phyloP scores from a whole-genome alignment of 2,888 invertebrate genomes.

The Steinernema hermaphroditum region DNA sequence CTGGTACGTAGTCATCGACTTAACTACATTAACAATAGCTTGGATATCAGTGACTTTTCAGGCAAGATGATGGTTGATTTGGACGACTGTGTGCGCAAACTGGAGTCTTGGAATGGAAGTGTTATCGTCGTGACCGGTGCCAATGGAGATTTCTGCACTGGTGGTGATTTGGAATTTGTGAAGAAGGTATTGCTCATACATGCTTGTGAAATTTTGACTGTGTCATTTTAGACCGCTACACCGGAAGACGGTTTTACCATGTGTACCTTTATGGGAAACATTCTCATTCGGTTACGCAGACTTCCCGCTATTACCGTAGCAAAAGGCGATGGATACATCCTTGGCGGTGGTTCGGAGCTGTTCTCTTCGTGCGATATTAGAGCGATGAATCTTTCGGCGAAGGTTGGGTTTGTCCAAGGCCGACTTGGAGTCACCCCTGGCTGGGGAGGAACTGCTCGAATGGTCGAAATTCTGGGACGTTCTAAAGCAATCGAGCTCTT shows the following conservation, averaged over 20 bases:
- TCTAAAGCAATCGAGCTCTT: conserved; percentile 32
- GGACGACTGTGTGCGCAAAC: conserved; percentile 67
- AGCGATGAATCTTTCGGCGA: conserved; percentile 66
- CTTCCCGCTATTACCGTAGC: conserved; percentile 71
- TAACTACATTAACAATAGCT: no score
- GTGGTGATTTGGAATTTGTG: conserved; percentile 70
- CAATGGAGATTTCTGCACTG: conserved; percentile 71
- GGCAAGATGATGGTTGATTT: conserved; percentile 71
- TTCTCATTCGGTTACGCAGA: conserved; percentile 63
- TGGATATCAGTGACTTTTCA: neutral
- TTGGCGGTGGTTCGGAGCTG: conserved; percentile 72
- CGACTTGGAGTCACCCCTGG: conserved; percentile 35
- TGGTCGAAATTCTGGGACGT: conserved; percentile 33
- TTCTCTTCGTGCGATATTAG: conserved; percentile 70
- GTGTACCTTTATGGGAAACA: conserved; percentile 69
- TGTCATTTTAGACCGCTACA: conserved; percentile 52
- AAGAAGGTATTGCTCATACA: conserved; percentile 36
- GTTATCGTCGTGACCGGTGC: conserved; percentile 69
- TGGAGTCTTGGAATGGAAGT: conserved; percentile 70
- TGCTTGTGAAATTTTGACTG: neutral
- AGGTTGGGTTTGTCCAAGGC: conserved; percentile 39
- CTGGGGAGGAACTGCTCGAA: conserved; percentile 35
- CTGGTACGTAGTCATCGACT: conserved; percentile 67
- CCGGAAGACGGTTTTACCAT: conserved; percentile 68
- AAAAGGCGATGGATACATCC: conserved; percentile 69